These are phyloP conservation scores for Acropternis orthonyx DNA, from an alignment of 2,797 vertebrate genomes.

Conservation along the genomic window DNA sequence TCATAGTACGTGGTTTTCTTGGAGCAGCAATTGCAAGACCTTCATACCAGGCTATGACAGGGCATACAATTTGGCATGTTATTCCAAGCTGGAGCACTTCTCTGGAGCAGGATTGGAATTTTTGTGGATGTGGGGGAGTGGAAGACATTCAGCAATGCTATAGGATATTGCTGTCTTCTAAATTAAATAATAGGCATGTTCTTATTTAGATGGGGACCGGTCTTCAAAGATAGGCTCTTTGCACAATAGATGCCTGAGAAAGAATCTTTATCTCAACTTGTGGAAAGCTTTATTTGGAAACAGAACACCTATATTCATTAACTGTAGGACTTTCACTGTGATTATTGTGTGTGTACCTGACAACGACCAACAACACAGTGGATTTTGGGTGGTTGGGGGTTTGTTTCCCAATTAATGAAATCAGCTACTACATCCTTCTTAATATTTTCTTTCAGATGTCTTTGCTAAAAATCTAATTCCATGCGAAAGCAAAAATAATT, in stretches of 20 bases:
- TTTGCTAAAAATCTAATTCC: background rate
- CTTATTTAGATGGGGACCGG: background rate
- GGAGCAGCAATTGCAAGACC: background rate
- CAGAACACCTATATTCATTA: background rate
- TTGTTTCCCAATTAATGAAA: background rate
- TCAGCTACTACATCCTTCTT: background rate
- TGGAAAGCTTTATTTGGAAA: background rate
- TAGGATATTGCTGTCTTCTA: background rate
- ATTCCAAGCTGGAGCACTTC: background rate
- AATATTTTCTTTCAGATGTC: background rate
- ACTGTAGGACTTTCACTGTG: background rate
- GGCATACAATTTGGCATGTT: background rate
- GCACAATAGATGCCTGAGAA: background rate
- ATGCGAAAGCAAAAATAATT: background rate
- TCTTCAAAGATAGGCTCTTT: background rate
- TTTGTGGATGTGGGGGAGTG: background rate
- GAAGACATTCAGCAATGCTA: background rate
- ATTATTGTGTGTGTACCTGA: background rate
- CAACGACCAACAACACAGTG: background rate
- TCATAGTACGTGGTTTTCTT: background rate
- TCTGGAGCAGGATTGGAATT: background rate
- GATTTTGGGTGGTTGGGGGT: background rate
- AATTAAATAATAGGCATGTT: background rate
- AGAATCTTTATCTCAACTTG: background rate
- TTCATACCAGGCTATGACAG: background rate